Conservation (phyloP, 2,888 invertebrate genomes). For the Laothoe populi region DNA sequence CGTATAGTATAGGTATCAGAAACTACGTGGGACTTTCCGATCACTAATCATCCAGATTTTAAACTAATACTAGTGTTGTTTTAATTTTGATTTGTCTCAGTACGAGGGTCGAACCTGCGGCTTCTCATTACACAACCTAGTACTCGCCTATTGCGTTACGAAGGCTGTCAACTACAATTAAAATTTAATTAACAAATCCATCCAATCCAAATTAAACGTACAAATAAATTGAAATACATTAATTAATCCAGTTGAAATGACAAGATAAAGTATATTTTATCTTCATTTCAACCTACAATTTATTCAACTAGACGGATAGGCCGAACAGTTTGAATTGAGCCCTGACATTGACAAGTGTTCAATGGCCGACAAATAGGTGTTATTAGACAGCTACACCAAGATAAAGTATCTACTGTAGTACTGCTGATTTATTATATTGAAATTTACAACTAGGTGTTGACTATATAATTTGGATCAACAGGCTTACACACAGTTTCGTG, state of each 20-base stretch:
- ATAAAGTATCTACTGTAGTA: background rate
- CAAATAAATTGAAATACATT: slow-evolving; percentile 5
- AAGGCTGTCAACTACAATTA: too few relatives aligned
- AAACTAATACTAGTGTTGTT: too few relatives aligned
- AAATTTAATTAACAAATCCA: background rate
- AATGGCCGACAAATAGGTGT: slow-evolving; percentile 11
- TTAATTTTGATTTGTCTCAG: too few relatives aligned
- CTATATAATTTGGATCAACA: background rate
- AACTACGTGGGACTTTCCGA: too few relatives aligned
- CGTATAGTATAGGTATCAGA: too few relatives aligned
- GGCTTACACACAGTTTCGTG: too few relatives aligned
- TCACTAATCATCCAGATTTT: too few relatives aligned
- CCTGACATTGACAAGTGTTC: slow-evolving; percentile 19
- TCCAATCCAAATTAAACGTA: background rate
- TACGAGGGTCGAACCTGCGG: too few relatives aligned
- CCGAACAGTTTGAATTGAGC: slow-evolving; percentile 24
- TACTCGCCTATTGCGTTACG: too few relatives aligned
- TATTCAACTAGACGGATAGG: slow-evolving; percentile 11
- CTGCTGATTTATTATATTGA: slow-evolving; percentile 5
- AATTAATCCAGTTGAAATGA: slow-evolving; percentile 28
- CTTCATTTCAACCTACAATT: slow-evolving; percentile 16
- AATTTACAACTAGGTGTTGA: background rate
- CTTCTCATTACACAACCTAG: too few relatives aligned
- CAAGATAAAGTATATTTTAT: slow-evolving; percentile 25
- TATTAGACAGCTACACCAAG: background rate